Evolutionary conservation across 2,888 invertebrate genomes (phyloP).

Genomic region (Tipula vernalis): DNA sequence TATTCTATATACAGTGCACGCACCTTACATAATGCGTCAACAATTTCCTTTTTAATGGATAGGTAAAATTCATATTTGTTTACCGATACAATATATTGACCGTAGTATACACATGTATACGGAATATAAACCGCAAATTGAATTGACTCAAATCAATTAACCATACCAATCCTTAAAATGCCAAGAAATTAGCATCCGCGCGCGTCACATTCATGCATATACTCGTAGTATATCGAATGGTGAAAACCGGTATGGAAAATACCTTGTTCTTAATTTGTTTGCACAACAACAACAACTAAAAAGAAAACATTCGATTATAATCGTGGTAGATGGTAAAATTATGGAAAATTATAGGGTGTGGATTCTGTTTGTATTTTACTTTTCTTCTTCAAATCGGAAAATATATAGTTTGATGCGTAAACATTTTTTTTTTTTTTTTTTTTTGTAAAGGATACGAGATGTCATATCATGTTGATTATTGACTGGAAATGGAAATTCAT

Average conservation of each 20-base stretch:
- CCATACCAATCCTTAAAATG: neutral
- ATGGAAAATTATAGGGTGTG: neutral
- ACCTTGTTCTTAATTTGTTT: neutral
- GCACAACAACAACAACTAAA: neutral
- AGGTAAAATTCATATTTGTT: no score
- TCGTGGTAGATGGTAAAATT: neutral
- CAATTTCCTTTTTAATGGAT: neutral
- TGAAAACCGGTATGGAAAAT: neutral
- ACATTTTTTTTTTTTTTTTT: neutral
- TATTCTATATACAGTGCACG: neutral
- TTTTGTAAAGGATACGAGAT: neutral
- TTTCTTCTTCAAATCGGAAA: neutral
- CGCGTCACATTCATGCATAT: neutral
- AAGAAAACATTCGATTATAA: neutral
- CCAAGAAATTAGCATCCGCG: neutral
- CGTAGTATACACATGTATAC: neutral
- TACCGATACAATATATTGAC: neutral
- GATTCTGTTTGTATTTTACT: neutral
- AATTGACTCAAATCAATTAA: neutral
- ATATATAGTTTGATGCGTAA: neutral
- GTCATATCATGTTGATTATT: neutral
- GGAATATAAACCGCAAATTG: no score
- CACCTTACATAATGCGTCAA: neutral
- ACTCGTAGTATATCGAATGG: neutral
- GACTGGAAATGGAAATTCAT: neutral